Percentiles rank a stretch among this genome's conserved stretches.
phyloP scores from a whole-genome alignment of 1,140 invertebrate species.

The Drosophila burlai region DNA sequence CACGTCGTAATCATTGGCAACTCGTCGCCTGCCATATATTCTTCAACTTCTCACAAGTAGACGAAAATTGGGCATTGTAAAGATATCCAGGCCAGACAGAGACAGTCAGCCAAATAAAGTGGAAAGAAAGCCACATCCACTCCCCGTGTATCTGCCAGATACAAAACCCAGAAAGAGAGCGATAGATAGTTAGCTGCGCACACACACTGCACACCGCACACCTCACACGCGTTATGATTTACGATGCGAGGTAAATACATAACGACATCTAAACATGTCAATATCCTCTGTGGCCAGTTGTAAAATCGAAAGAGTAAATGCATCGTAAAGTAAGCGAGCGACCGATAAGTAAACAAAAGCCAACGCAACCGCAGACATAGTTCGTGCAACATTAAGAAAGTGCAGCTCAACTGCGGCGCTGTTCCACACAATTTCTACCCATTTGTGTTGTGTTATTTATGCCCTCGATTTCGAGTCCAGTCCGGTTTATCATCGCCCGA shows the following conservation, averaged over 20 bases:
- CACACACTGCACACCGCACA: constrained; percentile 5
- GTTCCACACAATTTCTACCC: constrained; percentile 12
- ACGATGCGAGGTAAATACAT: constrained; percentile 79
- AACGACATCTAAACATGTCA: constrained; percentile 84
- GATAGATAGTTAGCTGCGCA: constrained; percentile 35
- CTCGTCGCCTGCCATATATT: constrained; percentile 78
- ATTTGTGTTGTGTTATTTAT: constrained; percentile 49
- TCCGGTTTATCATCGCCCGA: constrained; percentile 34
- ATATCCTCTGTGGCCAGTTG: constrained; percentile 76
- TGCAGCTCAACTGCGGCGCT: background rate
- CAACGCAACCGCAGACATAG: constrained; percentile 36
- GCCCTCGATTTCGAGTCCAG: constrained; percentile 29
- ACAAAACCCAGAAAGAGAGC: constrained; percentile 31
- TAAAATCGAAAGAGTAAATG: constrained; percentile 82
- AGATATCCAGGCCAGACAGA: constrained; percentile 59
- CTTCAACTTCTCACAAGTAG: constrained; percentile 81
- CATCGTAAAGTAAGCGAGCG: constrained; percentile 68
- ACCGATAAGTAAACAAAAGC: constrained; percentile 75
- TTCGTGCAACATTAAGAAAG: constrained; percentile 64
- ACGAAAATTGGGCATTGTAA: constrained; percentile 82
- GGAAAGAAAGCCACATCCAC: constrained; percentile 32
- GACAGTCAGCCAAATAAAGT: constrained; percentile 30
- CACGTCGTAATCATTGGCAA: constrained; percentile 81
- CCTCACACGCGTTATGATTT: constrained; percentile 79
- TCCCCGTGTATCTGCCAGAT: constrained; percentile 53